Evolutionary conservation across 2,797 vertebrate species (phyloP).

Genomic region (Micromesistius poutassou): DNA sequence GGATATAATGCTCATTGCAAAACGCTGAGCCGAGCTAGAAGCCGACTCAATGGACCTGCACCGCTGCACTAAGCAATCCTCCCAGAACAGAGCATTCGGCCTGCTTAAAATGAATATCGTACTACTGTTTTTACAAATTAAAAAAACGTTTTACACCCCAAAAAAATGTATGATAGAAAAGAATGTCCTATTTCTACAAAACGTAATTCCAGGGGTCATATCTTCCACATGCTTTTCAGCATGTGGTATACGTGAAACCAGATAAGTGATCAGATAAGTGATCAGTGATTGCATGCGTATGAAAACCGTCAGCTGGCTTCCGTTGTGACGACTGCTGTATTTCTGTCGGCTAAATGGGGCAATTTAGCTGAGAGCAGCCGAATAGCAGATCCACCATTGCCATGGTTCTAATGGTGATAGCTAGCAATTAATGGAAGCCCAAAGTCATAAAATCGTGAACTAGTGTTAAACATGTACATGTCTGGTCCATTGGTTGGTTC

Average conservation of each 20-base stretch:
- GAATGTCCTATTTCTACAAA: conserved; percentile 2
- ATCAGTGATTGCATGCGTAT: not conserved
- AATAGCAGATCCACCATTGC: too few relatives aligned
- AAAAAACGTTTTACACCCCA: not conserved
- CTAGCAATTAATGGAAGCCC: too few relatives aligned
- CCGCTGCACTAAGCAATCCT: not conserved
- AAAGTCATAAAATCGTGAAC: too few relatives aligned
- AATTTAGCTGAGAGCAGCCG: too few relatives aligned
- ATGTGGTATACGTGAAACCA: not conserved
- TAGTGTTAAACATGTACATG: too few relatives aligned
- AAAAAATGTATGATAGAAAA: not conserved
- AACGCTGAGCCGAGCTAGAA: not conserved
- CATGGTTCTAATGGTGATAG: too few relatives aligned
- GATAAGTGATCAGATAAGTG: not conserved
- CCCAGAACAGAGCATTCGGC: not conserved
- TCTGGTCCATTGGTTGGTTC: too few relatives aligned
- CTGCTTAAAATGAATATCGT: too few relatives aligned
- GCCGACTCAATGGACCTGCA: not conserved
- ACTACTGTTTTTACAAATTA: too few relatives aligned
- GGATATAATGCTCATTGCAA: not conserved
- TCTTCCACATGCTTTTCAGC: not conserved
- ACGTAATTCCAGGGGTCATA: not conserved
- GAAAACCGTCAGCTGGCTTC: not conserved
- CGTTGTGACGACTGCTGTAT: too few relatives aligned
- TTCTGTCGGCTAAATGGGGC: too few relatives aligned